Evolutionary conservation across 2,113 vertebrate genomes (phyloP).

Genomic region (Larimichthys crocea): DNA sequence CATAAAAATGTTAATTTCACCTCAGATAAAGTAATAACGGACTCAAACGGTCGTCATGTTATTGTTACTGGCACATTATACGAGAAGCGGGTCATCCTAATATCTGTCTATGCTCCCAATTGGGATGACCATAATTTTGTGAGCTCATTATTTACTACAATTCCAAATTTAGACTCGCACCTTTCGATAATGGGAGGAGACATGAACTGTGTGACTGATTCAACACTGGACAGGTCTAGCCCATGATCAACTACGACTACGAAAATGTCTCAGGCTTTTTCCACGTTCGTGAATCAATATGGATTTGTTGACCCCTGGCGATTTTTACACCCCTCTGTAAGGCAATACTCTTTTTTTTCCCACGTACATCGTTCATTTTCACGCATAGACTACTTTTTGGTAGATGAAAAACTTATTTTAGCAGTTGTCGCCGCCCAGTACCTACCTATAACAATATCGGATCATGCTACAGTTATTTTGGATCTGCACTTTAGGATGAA

Average conservation of each 20-base stretch:
- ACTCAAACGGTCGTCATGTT: not conserved
- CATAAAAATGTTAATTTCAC: not conserved
- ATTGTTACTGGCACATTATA: not conserved
- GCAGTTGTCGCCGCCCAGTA: too few relatives aligned
- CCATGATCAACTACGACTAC: not conserved
- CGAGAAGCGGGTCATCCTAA: not conserved
- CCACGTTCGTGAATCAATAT: not conserved
- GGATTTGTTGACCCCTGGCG: not conserved
- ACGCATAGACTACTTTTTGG: not conserved
- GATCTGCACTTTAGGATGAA: too few relatives aligned
- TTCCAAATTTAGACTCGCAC: conserved; percentile 2
- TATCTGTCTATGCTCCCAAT: conserved; percentile 3
- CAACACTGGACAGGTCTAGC: not conserved
- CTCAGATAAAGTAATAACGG: not conserved
- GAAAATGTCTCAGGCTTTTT: not conserved
- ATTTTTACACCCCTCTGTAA: not conserved
- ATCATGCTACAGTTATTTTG: too few relatives aligned
- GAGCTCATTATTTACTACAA: not conserved
- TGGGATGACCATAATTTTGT: conserved; percentile 9
- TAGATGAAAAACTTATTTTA: not conserved
- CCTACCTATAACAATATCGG: too few relatives aligned
- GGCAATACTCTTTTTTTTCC: not conserved
- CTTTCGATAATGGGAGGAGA: conserved; percentile 7
- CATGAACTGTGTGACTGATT: conserved; percentile 16
- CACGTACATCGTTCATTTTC: conserved; percentile 5